Evolutionary conservation across 1,140 invertebrate species (phyloP), one percentile per base, ranked within the genome.

Genomic region (Pollicipes pollicipes): DNA sequence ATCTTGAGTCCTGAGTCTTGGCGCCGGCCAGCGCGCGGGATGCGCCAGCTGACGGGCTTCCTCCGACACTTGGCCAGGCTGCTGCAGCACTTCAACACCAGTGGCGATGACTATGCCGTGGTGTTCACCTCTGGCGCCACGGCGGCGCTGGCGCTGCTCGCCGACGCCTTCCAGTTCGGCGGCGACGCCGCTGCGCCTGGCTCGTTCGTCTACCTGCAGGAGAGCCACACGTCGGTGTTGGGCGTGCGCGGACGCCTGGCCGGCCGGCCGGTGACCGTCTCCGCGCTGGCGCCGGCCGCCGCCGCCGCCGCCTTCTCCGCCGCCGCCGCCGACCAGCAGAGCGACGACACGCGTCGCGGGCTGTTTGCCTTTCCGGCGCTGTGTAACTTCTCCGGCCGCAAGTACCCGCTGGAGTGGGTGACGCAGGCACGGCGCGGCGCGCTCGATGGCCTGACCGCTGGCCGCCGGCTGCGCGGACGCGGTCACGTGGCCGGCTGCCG

Each of bases 201-300:
- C 28, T 80, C 83, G 66, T 91, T 95, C 78, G 85, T 87, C 27
- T 95, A 97, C 78, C 81, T 90, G 63, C 84, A 88, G 76, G 94
- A 98, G 77, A 97, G 93, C 78, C 95, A 98, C 77, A 98, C 95
- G 0, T 97, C 94, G 8, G 91, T 96, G 2, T 82, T 97, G 72
- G 95, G 95, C 27, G 89, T 97, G 85, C 82, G 94, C 78, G 90
- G 90, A 80, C 72, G 72, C 24, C 30, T 70, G 27, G 76, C 72
- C 73, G 74, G 73, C 13, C 72, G 74, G 21, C 66, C 66, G 63
- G 72, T 79, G 16, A 45, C 68, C 30, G 30, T 68, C 6, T 21
- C 67, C 2, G 67, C 30, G 8, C 32, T 31, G 45, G 13, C 45
- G 45, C 13, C 45, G 13, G 45, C 45, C 45, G 45, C 45, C 21